phyloP scores from a whole-genome alignment of 2,113 vertebrate species.

The Cariama cristata region DNA sequence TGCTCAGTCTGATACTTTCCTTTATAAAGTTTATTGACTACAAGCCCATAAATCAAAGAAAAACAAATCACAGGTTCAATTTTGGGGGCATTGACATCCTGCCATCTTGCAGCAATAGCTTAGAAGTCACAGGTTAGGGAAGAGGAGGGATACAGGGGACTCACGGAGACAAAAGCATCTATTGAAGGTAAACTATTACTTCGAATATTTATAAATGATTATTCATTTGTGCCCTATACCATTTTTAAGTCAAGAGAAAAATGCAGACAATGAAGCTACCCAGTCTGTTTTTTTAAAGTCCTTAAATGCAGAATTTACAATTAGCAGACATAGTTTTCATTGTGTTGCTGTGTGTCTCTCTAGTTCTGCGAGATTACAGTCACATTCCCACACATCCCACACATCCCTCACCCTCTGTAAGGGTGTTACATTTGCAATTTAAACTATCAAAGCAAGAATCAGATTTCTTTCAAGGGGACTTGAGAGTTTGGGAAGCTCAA shows the following conservation, averaged over 20 bases:
- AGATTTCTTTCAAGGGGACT: neutral
- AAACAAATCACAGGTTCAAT: constrained; percentile 84
- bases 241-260: constrained; percentile 3
- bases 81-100: constrained; percentile 81
- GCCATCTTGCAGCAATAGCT: constrained; percentile 71
- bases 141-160: neutral
- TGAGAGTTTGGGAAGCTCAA: neutral
- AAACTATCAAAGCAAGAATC: constrained; percentile 23
- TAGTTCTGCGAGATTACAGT: neutral
- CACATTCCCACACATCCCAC: constrained; percentile 1
- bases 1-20: constrained; percentile 81
- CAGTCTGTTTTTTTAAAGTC: neutral
- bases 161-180: constrained; percentile 1
- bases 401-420: neutral
- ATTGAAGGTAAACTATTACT: neutral
- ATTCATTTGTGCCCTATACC: neutral
- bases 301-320: neutral
- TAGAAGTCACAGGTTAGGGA: constrained; percentile 56
- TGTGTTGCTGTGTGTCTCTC: neutral
- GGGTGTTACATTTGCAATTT: neutral
- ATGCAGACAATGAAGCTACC: neutral
- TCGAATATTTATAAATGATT: neutral
- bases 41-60: constrained; percentile 87
- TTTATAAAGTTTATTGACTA: constrained; percentile 85
- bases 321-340: neutral